phyloP scores from a whole-genome alignment of 23 tunicate species.

The Halocynthia roretzi region DNA sequence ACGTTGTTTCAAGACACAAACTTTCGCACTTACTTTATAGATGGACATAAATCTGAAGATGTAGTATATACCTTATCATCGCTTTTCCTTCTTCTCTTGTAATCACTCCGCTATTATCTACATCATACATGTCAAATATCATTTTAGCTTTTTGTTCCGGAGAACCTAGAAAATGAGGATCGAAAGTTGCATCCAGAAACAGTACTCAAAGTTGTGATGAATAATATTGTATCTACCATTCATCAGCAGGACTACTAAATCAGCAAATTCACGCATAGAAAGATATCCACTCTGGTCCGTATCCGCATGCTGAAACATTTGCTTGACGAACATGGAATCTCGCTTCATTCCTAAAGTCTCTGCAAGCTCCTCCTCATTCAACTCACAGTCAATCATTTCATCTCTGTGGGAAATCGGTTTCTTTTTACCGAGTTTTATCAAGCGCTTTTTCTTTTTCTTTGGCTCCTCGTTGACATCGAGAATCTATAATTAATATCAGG shows the following conservation, averaged over 20 bases:
- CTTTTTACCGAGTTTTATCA: not conserved
- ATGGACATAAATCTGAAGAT: no score
- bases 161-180: slow-evolving; percentile 24
- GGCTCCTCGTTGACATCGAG: not conserved
- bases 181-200: no score
- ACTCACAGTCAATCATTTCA: slow-evolving; percentile 48
- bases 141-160: slow-evolving; percentile 81
- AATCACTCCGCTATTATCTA: slow-evolving; percentile 64
- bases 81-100: slow-evolving; percentile 52
- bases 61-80: slow-evolving; percentile 70
- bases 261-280: slow-evolving; percentile 81
- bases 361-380: slow-evolving; percentile 74
- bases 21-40: no score
- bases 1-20: no score
- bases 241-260: slow-evolving; percentile 77
- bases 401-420: slow-evolving; percentile 14
- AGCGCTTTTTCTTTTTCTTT: not conserved
- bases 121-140: slow-evolving; percentile 90
- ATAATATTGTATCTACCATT: slow-evolving; percentile 33
- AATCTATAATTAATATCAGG: not conserved
- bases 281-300: slow-evolving; percentile 83
- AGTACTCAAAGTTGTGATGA: no score
- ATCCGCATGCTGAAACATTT: slow-evolving; percentile 87
- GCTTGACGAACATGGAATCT: slow-evolving; percentile 72
- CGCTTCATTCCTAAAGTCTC: slow-evolving; percentile 89